phyloP scores from a whole-genome alignment of 2,797 vertebrate species.

The Carcharodon carcharias region DNA sequence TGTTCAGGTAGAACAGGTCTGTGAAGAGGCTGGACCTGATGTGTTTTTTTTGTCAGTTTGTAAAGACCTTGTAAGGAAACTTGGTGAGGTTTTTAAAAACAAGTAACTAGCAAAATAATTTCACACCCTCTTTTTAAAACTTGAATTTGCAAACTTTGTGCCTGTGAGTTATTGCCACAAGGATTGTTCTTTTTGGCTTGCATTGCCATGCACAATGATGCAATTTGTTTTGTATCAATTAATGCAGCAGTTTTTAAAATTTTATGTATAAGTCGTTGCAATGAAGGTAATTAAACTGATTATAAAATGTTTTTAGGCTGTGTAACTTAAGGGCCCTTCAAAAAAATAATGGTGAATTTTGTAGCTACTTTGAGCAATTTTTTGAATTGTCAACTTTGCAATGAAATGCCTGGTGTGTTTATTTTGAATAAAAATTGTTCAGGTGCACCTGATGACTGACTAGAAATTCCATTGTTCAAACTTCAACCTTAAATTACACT shows the following conservation, averaged over 20 bases:
- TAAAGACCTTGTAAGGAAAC: background rate
- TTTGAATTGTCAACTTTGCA: background rate
- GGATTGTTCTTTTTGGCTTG: background rate
- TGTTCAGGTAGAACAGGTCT: background rate
- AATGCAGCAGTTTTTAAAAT: background rate
- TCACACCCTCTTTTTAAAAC: background rate
- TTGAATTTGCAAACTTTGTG: background rate
- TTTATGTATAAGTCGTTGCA: background rate
- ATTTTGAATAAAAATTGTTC: conserved; percentile 13
- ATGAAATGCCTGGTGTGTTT: background rate
- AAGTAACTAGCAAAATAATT: background rate
- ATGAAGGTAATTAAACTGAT: background rate
- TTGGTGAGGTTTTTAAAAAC: background rate
- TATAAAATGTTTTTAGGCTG: background rate
- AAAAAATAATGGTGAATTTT: background rate
- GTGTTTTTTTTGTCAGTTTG: background rate
- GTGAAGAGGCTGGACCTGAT: background rate
- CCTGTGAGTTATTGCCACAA: background rate
- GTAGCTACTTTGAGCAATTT: background rate
- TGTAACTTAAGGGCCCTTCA: background rate
- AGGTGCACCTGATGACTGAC: background rate
- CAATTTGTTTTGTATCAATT: background rate
- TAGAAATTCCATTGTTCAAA: background rate
- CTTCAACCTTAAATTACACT: background rate
- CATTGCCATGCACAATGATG: background rate